A percentile compares a stretch with the other conserved stretches of the same genome.
Conservation (phyloP, 2,113 vertebrate genomes). For the Tachysurus fulvidraco region DNA sequence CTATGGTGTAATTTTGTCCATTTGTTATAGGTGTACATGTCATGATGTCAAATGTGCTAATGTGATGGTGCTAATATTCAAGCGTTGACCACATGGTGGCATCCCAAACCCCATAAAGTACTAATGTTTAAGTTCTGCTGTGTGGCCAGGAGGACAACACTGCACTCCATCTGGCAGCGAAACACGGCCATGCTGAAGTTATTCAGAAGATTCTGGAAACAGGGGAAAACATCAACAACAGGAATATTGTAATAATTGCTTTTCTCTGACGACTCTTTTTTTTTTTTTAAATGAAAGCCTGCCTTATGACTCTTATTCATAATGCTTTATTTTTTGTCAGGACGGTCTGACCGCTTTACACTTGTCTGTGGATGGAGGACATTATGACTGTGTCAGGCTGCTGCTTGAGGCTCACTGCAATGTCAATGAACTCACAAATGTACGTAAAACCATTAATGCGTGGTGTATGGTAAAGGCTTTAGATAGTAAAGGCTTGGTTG, state of each 20-base stretch:
- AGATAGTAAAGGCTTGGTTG: neutral
- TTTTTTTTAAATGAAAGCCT: neutral
- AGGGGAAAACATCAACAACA: slow-evolving; percentile 73
- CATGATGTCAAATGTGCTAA: neutral
- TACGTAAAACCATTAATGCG: slow-evolving; percentile 50
- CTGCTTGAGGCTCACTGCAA: slow-evolving; percentile 76
- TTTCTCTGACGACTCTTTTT: neutral
- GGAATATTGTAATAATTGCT: slow-evolving; percentile 73
- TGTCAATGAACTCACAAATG: slow-evolving; percentile 78
- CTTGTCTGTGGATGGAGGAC: slow-evolving; percentile 73
- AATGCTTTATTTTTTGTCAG: slow-evolving; percentile 58
- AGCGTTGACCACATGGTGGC: neutral
- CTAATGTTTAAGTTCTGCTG: slow-evolving; percentile 2
- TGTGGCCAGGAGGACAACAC: slow-evolving; percentile 79
- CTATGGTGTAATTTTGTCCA: neutral
- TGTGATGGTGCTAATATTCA: neutral
- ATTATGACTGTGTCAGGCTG: slow-evolving; percentile 70
- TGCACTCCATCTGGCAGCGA: slow-evolving; percentile 81
- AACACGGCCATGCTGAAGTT: slow-evolving; percentile 73
- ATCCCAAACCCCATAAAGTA: neutral
- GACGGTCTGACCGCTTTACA: slow-evolving; percentile 83
- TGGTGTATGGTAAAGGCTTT: neutral
- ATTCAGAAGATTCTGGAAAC: slow-evolving; percentile 78
- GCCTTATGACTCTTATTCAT: neutral
- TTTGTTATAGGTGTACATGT: neutral